Evolutionary conservation across 2,113 vertebrate genomes (phyloP).

Genomic region (Festucalex cinctus): DNA sequence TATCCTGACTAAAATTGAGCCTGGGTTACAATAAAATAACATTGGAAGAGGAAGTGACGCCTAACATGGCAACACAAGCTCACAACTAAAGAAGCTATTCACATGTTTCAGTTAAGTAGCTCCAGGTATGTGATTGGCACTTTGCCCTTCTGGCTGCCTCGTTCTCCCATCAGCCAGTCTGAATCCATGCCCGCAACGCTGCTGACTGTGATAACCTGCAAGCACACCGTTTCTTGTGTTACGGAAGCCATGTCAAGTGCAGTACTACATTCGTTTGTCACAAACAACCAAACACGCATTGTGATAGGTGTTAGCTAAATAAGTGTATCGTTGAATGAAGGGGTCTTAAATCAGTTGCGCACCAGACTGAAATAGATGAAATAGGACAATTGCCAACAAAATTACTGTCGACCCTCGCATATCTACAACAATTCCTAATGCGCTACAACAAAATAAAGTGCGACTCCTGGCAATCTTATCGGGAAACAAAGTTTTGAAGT

Average conservation of each 20-base stretch:
- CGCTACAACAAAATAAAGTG: too few species aligned
- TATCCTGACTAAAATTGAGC: constrained; percentile 12
- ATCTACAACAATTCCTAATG: too few species aligned
- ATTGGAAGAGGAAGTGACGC: constrained; percentile 25
- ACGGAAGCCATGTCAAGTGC: not conserved
- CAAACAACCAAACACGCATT: too few species aligned
- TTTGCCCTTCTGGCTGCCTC: constrained; percentile 94
- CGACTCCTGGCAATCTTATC: too few species aligned
- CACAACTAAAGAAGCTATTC: constrained; percentile 10
- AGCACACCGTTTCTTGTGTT: not conserved
- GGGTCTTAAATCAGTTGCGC: too few species aligned
- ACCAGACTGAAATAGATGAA: too few species aligned
- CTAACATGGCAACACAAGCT: constrained; percentile 43
- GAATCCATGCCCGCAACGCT: constrained; percentile 92
- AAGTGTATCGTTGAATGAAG: too few species aligned
- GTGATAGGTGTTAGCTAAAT: too few species aligned
- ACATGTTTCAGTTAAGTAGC: constrained; percentile 84
- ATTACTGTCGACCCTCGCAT: too few species aligned
- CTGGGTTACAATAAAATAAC: constrained; percentile 16
- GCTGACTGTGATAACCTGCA: constrained; percentile 91
- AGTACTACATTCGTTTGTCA: too few species aligned
- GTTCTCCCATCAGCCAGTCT: constrained; percentile 97
- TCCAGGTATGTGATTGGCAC: constrained; percentile 99
- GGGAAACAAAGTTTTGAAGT: too few species aligned
- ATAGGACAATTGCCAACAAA: too few species aligned